phyloP scores from a whole-genome alignment of 2,113 vertebrate species.

The Leptobrachium ailaonicum region DNA sequence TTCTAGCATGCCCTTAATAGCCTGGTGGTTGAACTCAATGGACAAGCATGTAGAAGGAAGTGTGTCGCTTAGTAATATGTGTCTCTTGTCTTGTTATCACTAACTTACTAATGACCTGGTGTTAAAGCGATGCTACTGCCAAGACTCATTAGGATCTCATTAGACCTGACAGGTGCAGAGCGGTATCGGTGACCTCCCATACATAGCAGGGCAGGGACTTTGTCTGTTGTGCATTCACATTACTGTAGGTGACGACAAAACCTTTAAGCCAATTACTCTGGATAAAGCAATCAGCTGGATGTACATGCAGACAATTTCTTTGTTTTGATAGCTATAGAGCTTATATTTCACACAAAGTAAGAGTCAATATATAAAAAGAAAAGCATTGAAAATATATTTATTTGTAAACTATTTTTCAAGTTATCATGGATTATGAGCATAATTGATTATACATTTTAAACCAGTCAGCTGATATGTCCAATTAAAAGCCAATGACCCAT shows the following conservation, averaged over 20 bases:
- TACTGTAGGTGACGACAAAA: slow-evolving; percentile 39
- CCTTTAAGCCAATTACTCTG: slow-evolving; percentile 42
- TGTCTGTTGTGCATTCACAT: background rate
- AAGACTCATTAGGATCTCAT: slow-evolving; percentile 48
- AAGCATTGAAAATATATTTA: no score
- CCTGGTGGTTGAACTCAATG: background rate
- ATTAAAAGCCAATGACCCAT: no score
- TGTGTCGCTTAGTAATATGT: background rate
- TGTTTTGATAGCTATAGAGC: no score
- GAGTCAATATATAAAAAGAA: no score
- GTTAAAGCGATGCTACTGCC: slow-evolving; percentile 22
- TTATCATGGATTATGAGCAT: no score
- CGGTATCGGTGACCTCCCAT: background rate
- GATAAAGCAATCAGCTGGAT: slow-evolving; percentile 20
- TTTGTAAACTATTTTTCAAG: no score
- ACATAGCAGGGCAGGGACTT: background rate
- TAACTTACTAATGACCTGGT: slow-evolving; percentile 32
- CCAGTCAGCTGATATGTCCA: no score
- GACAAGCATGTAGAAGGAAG: background rate
- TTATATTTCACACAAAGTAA: no score
- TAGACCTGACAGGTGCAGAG: slow-evolving; percentile 49
- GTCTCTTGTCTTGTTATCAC: slow-evolving; percentile 17
- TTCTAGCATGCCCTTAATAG: background rate
- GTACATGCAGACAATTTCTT: background rate
- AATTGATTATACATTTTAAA: no score